Conservation (phyloP, 2,113 vertebrate genomes). For the Caranx melampygus region DNA sequence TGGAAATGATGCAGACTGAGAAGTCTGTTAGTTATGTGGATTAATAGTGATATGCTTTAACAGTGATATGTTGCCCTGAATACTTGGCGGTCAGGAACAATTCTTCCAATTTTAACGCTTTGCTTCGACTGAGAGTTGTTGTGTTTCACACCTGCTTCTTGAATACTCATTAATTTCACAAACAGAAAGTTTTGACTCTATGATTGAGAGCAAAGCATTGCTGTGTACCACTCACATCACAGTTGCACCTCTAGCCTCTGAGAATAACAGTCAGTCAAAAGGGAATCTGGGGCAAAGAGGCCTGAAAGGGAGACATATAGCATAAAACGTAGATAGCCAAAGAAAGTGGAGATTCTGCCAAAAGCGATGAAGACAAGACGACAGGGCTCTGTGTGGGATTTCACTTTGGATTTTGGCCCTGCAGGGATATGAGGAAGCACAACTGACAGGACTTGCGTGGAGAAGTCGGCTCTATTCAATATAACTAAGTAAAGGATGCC, state of each 20-base stretch:
- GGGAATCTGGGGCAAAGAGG: constrained; percentile 76
- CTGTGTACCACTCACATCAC: constrained; percentile 57
- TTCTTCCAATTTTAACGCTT: not conserved
- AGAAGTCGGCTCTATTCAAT: constrained; percentile 78
- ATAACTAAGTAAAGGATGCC: constrained; percentile 76
- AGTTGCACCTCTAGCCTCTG: constrained; percentile 72
- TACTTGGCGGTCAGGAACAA: not conserved
- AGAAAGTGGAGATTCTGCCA: constrained; percentile 83
- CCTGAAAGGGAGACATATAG: constrained; percentile 80
- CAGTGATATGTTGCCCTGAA: not conserved
- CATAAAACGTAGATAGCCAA: constrained; percentile 75
- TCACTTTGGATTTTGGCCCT: constrained; percentile 81
- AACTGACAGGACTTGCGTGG: constrained; percentile 80
- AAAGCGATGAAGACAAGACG: constrained; percentile 81
- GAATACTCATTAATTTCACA: not conserved
- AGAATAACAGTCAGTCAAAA: constrained; percentile 71
- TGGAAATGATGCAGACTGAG: constrained; percentile 6
- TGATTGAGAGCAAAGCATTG: constrained; percentile 52
- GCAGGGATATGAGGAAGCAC: constrained; percentile 79
- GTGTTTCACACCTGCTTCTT: constrained; percentile 1
- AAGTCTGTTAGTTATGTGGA: not conserved
- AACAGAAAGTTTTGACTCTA: not conserved
- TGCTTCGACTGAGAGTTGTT: constrained; percentile 4
- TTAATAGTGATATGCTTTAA: not conserved
- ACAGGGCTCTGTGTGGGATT: constrained; percentile 81